phyloP scores from a whole-genome alignment of 2,888 invertebrate genomes.

The Sarcophaga carnaria region DNA sequence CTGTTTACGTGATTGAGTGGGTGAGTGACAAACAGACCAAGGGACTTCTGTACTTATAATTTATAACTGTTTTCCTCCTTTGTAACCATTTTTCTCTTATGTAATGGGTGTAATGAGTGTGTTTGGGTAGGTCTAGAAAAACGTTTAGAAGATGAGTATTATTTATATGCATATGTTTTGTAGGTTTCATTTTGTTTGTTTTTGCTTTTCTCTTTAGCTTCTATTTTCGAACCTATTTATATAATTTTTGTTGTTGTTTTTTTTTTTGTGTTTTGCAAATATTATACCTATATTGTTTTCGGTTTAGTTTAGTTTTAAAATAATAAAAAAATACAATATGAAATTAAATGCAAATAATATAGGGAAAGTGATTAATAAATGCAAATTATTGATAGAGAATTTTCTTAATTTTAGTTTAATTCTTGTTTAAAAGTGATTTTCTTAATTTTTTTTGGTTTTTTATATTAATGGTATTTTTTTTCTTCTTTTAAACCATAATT shows the following conservation, averaged over 20 bases:
- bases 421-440: conserved; percentile 48
- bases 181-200: conserved; percentile 25
- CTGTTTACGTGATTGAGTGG: too few relatives aligned
- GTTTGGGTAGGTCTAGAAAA: not conserved
- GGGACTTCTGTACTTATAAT: not conserved
- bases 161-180: conserved; percentile 34
- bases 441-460: conserved; percentile 31
- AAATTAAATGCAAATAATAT: conserved; percentile 65
- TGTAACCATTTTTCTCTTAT: not conserved
- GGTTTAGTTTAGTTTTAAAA: conserved; percentile 56
- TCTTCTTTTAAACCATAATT: conserved; percentile 36
- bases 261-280: conserved; percentile 49
- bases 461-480: conserved; percentile 59
- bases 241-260: not conserved
- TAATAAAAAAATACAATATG: not conserved
- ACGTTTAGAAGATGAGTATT: conserved; percentile 13
- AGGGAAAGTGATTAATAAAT: conserved; percentile 61
- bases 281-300: conserved; percentile 38
- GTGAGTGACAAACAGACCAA: conserved; percentile 16
- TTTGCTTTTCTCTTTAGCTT: not conserved
- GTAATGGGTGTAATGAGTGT: conserved; percentile 2
- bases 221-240: conserved; percentile 28
- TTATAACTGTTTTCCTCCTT: not conserved
- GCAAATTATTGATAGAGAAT: conserved; percentile 63
- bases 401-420: conserved; percentile 67